Conservation (phyloP, 2,888 invertebrate species). For the Lobophora halterata region DNA sequence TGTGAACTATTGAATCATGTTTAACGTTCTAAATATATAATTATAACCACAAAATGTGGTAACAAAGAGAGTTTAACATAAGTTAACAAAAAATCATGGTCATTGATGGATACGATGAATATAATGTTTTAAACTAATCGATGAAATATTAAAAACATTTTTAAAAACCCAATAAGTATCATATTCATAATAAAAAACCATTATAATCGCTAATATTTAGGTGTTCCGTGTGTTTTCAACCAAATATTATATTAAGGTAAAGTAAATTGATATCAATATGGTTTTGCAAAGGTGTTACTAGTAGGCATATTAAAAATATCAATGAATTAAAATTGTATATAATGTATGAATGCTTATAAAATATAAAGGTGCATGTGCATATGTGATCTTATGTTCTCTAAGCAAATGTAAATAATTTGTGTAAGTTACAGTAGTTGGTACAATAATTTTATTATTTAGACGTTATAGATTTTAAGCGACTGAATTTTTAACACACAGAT, state of each 20-base stretch:
- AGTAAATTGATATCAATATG: conserved; percentile 23
- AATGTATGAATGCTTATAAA: conserved; percentile 60
- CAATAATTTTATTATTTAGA: conserved; percentile 56
- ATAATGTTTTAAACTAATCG: no score
- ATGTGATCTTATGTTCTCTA: conserved; percentile 59
- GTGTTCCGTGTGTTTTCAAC: conserved; percentile 26
- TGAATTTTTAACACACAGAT: conserved; percentile 45
- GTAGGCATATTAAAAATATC: conserved; percentile 38
- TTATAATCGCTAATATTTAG: conserved; percentile 20
- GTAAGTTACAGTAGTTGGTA: conserved; percentile 66
- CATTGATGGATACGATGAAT: no score
- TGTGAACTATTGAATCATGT: not conserved
- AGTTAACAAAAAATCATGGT: no score
- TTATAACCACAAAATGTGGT: no score
- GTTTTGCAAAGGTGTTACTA: conserved; percentile 25
- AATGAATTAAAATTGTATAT: conserved; percentile 58
- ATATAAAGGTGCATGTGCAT: conserved; percentile 61
- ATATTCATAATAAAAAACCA: conserved; percentile 3
- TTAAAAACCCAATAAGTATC: no score
- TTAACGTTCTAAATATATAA: no score
- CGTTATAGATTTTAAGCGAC: conserved; percentile 59
- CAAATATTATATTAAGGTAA: conserved; percentile 24
- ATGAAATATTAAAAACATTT: no score
- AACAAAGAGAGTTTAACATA: no score
- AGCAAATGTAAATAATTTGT: conserved; percentile 72